Conservation (phyloP, 2,888 invertebrate genomes). For the Eledone cirrhosa region DNA sequence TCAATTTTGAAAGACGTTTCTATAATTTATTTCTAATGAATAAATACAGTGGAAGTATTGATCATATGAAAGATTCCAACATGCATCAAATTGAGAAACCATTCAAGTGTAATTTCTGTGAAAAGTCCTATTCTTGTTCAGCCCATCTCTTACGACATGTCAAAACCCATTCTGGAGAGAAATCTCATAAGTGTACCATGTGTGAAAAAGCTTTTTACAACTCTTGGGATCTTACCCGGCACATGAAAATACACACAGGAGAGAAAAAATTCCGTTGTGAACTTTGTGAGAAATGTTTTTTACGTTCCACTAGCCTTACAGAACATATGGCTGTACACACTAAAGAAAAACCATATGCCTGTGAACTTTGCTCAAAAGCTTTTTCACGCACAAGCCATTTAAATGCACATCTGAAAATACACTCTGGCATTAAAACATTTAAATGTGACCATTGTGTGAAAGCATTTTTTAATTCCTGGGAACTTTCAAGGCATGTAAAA, state of each 20-base stretch:
- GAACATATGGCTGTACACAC: constrained; percentile 13
- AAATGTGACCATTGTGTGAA: neutral
- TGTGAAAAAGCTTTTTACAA: constrained; percentile 22
- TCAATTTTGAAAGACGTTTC: too few species aligned
- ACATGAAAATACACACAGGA: constrained; percentile 18
- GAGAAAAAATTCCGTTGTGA: neutral
- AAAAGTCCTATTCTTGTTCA: neutral
- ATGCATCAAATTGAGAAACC: neutral
- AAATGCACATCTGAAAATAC: constrained; percentile 4
- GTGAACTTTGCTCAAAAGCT: constrained; percentile 3
- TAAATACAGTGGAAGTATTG: neutral
- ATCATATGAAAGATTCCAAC: neutral
- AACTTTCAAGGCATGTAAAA: neutral
- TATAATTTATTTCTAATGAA: neutral
- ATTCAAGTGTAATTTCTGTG: neutral
- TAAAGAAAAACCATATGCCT: constrained; percentile 14
- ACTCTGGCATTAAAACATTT: constrained; percentile 16
- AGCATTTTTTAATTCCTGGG: constrained; percentile 10
- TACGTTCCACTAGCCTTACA: neutral
- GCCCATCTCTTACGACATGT: neutral
- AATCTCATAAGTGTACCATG: neutral
- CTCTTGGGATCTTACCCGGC: neutral
- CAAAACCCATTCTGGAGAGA: neutral
- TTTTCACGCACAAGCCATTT: constrained; percentile 16
- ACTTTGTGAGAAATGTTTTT: neutral